Evolutionary conservation across 2,113 vertebrate genomes (phyloP).

Genomic region (Prolemur simus): DNA sequence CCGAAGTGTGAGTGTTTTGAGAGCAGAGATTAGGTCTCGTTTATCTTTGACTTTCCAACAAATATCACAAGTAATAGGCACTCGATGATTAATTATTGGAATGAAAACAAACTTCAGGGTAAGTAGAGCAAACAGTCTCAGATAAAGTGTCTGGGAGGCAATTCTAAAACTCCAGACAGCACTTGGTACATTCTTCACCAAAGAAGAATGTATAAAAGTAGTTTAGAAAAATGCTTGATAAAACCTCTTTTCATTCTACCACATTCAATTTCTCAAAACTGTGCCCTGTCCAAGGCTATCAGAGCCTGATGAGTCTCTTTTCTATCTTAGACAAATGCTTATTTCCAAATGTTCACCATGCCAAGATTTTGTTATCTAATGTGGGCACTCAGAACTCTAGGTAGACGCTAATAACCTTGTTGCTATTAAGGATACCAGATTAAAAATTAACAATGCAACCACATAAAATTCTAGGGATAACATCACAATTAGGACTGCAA

Average conservation of each 20-base stretch:
- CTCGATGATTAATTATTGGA: background rate
- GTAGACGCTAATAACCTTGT: conserved; percentile 53
- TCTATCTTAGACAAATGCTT: background rate
- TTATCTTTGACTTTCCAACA: background rate
- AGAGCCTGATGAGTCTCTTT: background rate
- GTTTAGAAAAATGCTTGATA: background rate
- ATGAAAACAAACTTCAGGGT: background rate
- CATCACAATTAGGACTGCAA: conserved; percentile 77
- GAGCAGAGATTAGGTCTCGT: background rate
- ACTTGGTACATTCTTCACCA: background rate
- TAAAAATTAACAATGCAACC: conserved; percentile 80
- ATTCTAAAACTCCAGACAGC: background rate
- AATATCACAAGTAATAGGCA: background rate
- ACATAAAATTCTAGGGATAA: conserved; percentile 71
- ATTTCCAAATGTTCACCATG: background rate
- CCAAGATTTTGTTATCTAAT: conserved; percentile 4
- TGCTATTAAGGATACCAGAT: conserved; percentile 69
- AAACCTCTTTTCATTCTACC: background rate
- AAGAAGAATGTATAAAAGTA: background rate
- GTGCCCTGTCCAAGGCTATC: background rate
- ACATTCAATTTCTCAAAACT: conserved; percentile 32
- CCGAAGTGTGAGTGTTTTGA: background rate
- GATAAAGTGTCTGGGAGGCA: background rate
- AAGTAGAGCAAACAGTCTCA: background rate
- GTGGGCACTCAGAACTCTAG: conserved; percentile 46